These are phyloP conservation scores for Orthonyx spaldingii DNA, from an alignment of 2,113 vertebrate genomes.

Conservation along the genomic window DNA sequence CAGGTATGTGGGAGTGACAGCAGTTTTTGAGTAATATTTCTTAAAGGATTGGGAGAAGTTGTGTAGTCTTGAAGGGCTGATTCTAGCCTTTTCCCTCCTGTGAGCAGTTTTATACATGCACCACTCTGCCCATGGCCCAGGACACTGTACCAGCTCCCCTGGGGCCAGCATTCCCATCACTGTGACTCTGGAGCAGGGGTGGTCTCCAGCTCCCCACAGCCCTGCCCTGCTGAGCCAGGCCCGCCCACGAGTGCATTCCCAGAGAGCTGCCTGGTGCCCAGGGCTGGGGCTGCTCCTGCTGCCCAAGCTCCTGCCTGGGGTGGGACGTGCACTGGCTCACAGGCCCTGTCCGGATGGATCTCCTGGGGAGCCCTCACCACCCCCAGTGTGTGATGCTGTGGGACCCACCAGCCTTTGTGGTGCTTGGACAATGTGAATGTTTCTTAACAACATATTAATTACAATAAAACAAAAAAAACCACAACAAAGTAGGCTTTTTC, in stretches of 20 bases:
- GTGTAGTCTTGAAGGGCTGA: not conserved
- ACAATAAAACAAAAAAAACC: not conserved
- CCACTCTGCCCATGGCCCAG: not conserved
- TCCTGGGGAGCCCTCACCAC: not conserved
- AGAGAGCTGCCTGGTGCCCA: not conserved
- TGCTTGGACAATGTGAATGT: not conserved
- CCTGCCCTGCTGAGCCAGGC: not conserved
- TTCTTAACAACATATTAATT: not conserved
- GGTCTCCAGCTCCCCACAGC: not conserved
- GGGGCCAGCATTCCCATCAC: not conserved
- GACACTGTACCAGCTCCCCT: not conserved
- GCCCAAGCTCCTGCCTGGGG: not conserved
- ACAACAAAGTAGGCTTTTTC: not conserved
- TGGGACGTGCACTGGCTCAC: not conserved
- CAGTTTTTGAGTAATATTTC: not conserved
- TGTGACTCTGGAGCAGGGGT: not conserved
- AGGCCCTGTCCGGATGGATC: accelerated
- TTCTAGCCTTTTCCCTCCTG: not conserved
- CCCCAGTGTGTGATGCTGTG: not conserved
- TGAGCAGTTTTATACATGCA: not conserved
- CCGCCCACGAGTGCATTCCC: accelerated
- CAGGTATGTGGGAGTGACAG: not conserved
- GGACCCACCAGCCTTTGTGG: not conserved
- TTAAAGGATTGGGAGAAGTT: not conserved
- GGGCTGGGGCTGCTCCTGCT: not conserved